phyloP scores from a whole-genome alignment of 2,797 vertebrate genomes.

The Spinibarbus caldwelli region DNA sequence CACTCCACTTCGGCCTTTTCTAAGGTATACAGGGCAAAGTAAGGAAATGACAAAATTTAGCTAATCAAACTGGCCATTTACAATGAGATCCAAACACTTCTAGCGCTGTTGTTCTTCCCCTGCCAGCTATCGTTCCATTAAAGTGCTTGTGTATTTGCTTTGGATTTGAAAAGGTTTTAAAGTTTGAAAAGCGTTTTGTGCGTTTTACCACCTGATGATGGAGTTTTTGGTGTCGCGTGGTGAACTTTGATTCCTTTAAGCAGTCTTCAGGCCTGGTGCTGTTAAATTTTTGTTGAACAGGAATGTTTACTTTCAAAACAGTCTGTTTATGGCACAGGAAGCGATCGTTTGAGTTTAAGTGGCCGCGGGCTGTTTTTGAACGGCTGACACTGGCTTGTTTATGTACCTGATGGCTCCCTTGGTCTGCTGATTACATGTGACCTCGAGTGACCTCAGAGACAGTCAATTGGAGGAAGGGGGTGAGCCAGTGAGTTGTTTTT shows the following conservation, averaged over 20 bases:
- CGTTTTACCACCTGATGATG: conserved; percentile 56
- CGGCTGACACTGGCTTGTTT: conserved; percentile 61
- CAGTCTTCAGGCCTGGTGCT: conserved; percentile 27
- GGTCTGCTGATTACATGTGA: conserved; percentile 62
- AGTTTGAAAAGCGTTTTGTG: conserved; percentile 38
- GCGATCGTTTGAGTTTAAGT: conserved; percentile 63
- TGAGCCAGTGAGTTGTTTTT: conserved; percentile 43
- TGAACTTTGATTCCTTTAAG: conserved; percentile 47
- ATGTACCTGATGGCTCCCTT: conserved; percentile 57
- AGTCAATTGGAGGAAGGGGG: conserved; percentile 47
- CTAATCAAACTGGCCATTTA: conserved; percentile 33
- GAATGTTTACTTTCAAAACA: conserved; percentile 68
- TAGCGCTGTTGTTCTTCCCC: conserved; percentile 29
- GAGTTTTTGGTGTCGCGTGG: conserved; percentile 53
- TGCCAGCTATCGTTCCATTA: conserved; percentile 40
- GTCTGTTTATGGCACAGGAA: conserved; percentile 65
- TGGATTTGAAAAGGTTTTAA: conserved; percentile 55
- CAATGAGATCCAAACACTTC: conserved; percentile 41
- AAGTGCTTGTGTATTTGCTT: conserved; percentile 56
- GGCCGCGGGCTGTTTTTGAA: conserved; percentile 60
- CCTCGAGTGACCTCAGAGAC: conserved; percentile 57
- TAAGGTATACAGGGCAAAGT: conserved; percentile 4
- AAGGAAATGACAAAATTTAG: background rate
- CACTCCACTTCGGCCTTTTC: background rate
- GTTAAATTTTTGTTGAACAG: conserved; percentile 44